phyloP scores from a whole-genome alignment of 2,888 invertebrate species.

The Nasonia oneida region DNA sequence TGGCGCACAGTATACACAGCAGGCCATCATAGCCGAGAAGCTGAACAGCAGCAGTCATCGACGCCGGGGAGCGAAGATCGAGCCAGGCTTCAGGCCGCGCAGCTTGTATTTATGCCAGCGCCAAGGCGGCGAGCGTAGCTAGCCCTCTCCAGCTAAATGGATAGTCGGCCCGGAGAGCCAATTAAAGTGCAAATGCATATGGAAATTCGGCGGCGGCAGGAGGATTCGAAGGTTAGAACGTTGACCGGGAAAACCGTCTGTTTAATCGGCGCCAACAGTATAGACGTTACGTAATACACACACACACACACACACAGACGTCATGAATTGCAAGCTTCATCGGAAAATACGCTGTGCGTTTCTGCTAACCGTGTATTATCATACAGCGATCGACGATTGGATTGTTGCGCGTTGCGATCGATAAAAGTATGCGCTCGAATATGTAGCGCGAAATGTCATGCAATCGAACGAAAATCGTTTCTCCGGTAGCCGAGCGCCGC shows the following conservation, averaged over 20 bases:
- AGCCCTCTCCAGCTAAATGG: conserved; percentile 30
- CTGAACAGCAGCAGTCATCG: conserved; percentile 19
- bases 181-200: conserved; percentile 78
- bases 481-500: background rate
- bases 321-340: background rate
- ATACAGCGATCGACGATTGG: background rate
- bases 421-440: background rate
- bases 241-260: conserved; percentile 70
- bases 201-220: conserved; percentile 69
- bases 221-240: conserved; percentile 57
- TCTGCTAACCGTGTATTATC: background rate
- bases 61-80: conserved; percentile 27
- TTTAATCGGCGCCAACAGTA: conserved; percentile 27
- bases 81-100: background rate
- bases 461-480: conserved; percentile 2
- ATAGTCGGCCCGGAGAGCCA: conserved; percentile 68
- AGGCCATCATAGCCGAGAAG: background rate
- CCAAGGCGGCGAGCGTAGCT: background rate
- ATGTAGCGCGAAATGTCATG: background rate
- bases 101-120: conserved; percentile 32
- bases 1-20: background rate
- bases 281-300: background rate
- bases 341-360: background rate
- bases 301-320: background rate
- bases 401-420: too few relatives aligned